A percentile compares a stretch with the other conserved stretches of the same genome.
phyloP scores from a whole-genome alignment of 2,113 vertebrate genomes.

The Ceyx melanurus region DNA sequence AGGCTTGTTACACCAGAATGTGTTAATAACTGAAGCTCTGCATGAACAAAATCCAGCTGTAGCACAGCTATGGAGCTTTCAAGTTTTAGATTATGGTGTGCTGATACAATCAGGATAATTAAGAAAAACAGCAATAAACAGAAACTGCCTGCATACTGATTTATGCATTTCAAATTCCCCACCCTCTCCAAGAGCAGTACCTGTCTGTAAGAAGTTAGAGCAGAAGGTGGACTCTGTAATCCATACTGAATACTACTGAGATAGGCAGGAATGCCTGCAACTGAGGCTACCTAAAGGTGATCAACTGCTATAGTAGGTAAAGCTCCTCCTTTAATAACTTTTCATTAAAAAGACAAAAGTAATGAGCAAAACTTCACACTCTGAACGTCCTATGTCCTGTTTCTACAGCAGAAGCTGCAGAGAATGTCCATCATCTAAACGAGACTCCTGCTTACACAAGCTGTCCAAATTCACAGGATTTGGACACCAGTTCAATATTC shows the following conservation, averaged over 20 bases:
- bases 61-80: background rate
- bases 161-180: background rate
- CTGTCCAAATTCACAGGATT: background rate
- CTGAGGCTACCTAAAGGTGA: background rate
- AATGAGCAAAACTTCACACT: background rate
- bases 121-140: background rate
- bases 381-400: accelerated
- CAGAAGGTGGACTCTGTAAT: background rate
- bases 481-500: background rate
- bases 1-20: background rate
- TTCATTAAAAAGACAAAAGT: background rate
- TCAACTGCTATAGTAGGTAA: accelerated
- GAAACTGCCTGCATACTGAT: accelerated
- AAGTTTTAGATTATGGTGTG: background rate
- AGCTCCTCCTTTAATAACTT: background rate
- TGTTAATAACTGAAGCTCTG: background rate
- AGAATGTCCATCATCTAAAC: background rate
- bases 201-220: background rate
- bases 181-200: background rate
- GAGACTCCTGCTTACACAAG: background rate
- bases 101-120: accelerated
- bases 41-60: background rate
- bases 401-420: background rate
- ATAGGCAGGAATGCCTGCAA: background rate
- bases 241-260: accelerated